Percentiles rank a stretch among this genome's conserved stretches.
These are phyloP conservation scores for Leptestheria dahalacensis DNA, from an alignment of 1,140 invertebrate genomes.

Conservation along the genomic window DNA sequence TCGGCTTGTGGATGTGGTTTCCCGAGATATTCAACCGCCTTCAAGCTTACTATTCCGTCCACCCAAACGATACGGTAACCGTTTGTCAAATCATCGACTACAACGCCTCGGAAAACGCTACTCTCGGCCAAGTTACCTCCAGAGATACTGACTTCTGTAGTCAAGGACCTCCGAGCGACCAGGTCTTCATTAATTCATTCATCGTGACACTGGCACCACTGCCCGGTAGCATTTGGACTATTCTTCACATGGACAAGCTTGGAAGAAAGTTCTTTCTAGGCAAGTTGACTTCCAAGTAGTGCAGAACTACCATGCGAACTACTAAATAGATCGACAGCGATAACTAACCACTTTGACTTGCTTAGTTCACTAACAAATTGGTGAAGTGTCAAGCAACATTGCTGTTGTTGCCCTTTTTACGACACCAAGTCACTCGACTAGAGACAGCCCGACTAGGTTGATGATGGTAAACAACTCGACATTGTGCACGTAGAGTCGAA, in stretches of 20 bases:
- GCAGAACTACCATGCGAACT: too few species aligned
- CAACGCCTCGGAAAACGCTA: slow-evolving; percentile 28
- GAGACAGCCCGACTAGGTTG: too few species aligned
- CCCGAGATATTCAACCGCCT: slow-evolving; percentile 75
- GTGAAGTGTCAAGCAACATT: too few species aligned
- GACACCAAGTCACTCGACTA: too few species aligned
- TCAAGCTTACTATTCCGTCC: slow-evolving; percentile 48
- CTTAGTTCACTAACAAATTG: too few species aligned
- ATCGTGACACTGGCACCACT: slow-evolving; percentile 69
- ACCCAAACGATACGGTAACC: slow-evolving; percentile 39
- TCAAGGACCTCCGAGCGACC: slow-evolving; percentile 15
- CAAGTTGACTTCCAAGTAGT: neutral
- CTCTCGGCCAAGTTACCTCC: slow-evolving; percentile 3
- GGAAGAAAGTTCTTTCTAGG: slow-evolving; percentile 71
- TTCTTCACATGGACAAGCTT: slow-evolving; percentile 54
- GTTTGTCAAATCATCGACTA: slow-evolving; percentile 61
- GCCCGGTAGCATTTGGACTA: slow-evolving; percentile 66
- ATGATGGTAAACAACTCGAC: too few species aligned
- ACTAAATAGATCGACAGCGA: too few species aligned
- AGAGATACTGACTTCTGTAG: slow-evolving; percentile 1
- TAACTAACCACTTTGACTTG: too few species aligned
- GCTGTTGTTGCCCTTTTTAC: too few species aligned
- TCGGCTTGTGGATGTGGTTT: slow-evolving; percentile 83
- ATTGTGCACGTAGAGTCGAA: too few species aligned
- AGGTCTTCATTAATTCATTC: slow-evolving; percentile 66